These are phyloP conservation scores for Manis crassicaudata DNA, from an alignment of 2,797 vertebrate species.

Conservation along the genomic window DNA sequence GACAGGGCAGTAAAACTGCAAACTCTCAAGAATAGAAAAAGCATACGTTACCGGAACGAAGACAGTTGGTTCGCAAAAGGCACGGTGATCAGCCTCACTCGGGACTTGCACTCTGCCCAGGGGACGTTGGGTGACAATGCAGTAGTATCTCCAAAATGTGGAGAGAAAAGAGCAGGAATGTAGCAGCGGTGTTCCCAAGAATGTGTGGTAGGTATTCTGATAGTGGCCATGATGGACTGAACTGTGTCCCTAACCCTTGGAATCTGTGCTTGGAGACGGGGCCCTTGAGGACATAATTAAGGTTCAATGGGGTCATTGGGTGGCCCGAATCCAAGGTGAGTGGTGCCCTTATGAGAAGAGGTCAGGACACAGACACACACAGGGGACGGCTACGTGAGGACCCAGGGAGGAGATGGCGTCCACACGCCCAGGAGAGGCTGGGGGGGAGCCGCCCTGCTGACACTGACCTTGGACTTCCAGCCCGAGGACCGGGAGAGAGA, in stretches of 20 bases:
- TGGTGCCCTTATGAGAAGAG: neutral
- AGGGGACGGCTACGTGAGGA: neutral
- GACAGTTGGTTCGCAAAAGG: neutral
- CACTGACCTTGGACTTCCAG: neutral
- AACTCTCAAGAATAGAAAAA: neutral
- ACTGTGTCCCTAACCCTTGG: neutral
- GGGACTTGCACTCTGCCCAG: neutral
- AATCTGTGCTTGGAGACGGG: neutral
- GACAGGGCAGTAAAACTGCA: too few relatives aligned
- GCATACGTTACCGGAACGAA: neutral
- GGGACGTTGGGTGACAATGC: neutral
- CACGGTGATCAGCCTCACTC: neutral
- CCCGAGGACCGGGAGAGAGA: neutral
- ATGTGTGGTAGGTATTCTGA: too few relatives aligned
- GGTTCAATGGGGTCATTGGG: too few relatives aligned
- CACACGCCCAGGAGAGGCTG: neutral
- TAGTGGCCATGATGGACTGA: too few relatives aligned
- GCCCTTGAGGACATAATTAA: neutral
- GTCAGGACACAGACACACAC: neutral
- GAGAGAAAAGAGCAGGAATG: too few relatives aligned
- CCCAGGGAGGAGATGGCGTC: neutral
- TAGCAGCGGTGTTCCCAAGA: neutral
- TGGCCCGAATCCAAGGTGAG: too few relatives aligned
- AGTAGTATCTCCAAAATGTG: accelerated
- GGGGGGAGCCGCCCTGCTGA: neutral